These are phyloP conservation scores for Dendrocincla tyrannina DNA, from an alignment of 2,797 vertebrate species.

Conservation along the genomic window DNA sequence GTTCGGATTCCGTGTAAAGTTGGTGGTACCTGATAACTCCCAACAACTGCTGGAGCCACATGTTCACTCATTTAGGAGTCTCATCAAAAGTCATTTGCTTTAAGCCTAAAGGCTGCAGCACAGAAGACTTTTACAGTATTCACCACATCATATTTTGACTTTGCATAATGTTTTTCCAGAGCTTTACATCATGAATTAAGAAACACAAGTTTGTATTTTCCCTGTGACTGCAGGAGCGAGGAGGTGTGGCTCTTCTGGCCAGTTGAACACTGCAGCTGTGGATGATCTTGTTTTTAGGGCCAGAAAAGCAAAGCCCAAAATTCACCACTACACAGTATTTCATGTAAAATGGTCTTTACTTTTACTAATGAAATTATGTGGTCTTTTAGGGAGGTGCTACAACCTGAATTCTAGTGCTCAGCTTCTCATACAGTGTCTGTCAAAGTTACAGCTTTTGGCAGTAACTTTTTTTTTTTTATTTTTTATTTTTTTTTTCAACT, in stretches of 20 bases:
- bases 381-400: background rate
- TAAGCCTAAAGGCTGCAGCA: conserved; percentile 25
- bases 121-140: background rate
- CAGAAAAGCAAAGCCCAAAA: background rate
- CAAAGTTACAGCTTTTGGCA: background rate
- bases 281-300: background rate
- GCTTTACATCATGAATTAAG: background rate
- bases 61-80: conserved; percentile 46
- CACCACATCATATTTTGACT: background rate
- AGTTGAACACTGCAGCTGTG: background rate
- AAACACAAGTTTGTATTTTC: background rate
- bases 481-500: background rate
- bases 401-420: background rate
- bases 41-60: conserved; percentile 31
- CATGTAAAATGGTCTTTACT: background rate
- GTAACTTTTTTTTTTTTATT: background rate
- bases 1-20: conserved; percentile 67
- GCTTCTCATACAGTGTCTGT: background rate
- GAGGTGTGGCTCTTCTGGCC: background rate
- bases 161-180: background rate
- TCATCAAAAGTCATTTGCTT: conserved; percentile 68
- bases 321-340: background rate
- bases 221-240: background rate
- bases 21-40: conserved; percentile 70
- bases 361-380: background rate